Conservation (phyloP, 1,140 invertebrate genomes). For the Diachasmimorpha longicaudata region DNA sequence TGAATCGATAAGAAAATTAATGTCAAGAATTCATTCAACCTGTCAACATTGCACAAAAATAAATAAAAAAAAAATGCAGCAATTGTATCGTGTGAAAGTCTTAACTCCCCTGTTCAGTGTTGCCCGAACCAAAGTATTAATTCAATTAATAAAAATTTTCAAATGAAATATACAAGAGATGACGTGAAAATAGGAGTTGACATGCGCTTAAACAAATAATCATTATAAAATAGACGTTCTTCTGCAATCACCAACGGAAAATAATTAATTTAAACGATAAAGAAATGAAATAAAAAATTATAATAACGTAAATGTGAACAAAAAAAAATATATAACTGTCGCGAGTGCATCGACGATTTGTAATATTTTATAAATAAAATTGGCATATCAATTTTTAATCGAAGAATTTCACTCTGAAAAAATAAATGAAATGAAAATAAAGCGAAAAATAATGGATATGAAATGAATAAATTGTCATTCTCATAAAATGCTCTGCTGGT, state of each 20-base stretch:
- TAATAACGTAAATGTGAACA: neutral
- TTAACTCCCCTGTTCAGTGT: constrained; percentile 14
- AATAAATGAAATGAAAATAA: constrained; percentile 13
- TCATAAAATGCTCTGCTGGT: constrained; percentile 61
- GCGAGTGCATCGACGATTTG: constrained; percentile 40
- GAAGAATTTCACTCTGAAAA: constrained; percentile 26
- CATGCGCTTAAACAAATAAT: constrained; percentile 18
- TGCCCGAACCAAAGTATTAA: constrained; percentile 9
- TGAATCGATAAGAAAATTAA: neutral
- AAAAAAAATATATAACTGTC: constrained; percentile 23
- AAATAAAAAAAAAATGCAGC: neutral
- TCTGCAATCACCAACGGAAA: constrained; percentile 23
- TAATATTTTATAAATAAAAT: constrained; percentile 56
- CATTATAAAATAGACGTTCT: constrained; percentile 28
- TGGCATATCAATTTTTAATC: constrained; percentile 56
- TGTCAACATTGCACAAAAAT: constrained; percentile 24
- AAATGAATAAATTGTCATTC: constrained; percentile 50
- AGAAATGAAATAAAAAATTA: constrained; percentile 6
- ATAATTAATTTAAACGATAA: neutral
- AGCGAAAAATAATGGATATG: constrained; percentile 27
- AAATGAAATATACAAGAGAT: neutral
- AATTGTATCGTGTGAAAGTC: constrained; percentile 23
- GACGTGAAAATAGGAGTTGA: constrained; percentile 21
- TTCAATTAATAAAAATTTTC: constrained; percentile 1
- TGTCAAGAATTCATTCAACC: constrained; percentile 11